Evolutionary conservation across 37 sponge, comb jelly and placozoan species (phyloP).

Genomic region (Petrosia ficiformis): DNA sequence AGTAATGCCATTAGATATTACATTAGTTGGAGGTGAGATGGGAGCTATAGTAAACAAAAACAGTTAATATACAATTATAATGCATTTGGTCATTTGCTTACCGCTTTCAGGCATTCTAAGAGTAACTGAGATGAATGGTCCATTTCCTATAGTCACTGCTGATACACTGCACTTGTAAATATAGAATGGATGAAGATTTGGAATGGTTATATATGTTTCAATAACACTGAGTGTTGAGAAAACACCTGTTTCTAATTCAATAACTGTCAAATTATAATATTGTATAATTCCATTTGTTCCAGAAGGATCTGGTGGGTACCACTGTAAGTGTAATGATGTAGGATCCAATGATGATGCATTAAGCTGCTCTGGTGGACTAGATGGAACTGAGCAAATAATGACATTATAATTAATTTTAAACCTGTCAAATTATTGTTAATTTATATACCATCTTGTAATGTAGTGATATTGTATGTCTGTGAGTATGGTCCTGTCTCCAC

Average conservation of each 20-base stretch:
- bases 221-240: neutral
- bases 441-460: slow-evolving; percentile 36
- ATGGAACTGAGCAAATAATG: neutral
- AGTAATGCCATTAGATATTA: neutral
- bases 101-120: slow-evolving; percentile 46
- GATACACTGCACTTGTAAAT: neutral
- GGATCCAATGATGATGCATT: no score
- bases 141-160: slow-evolving; percentile 10
- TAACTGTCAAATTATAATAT: slow-evolving; percentile 26
- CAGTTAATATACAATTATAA: neutral
- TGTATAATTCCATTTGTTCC: slow-evolving; percentile 29
- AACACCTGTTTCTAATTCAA: slow-evolving; percentile 34
- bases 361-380: no score
- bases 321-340: neutral
- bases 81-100: no score
- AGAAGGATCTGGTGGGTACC: no score
- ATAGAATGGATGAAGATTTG: slow-evolving; percentile 1
- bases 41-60: slow-evolving; percentile 16
- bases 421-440: neutral
- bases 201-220: neutral
- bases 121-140: neutral
- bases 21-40: neutral
- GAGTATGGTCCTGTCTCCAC: slow-evolving; percentile 32
- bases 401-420: no score
- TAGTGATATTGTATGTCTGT: neutral